phyloP scores from a whole-genome alignment of 2,888 invertebrate species.

The Aphrophora alni region DNA sequence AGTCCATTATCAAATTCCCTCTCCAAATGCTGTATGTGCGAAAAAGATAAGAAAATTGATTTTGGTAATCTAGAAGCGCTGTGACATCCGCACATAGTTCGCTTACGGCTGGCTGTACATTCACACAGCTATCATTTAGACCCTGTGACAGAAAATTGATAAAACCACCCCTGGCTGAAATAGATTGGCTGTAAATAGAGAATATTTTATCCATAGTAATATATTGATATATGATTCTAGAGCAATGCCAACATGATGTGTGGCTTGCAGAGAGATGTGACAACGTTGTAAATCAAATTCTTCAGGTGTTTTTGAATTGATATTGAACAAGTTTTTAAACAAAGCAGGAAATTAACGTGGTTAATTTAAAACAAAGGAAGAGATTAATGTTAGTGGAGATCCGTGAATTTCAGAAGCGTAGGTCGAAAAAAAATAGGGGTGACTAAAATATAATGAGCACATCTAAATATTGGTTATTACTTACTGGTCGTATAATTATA shows the following conservation, averaged over 20 bases:
- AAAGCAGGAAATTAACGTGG: no score
- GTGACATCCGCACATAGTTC: not conserved
- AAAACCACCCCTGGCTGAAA: not conserved
- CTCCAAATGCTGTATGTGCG: not conserved
- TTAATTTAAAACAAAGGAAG: no score
- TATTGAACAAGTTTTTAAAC: no score
- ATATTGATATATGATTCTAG: not conserved
- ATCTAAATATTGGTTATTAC: no score
- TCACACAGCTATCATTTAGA: not conserved
- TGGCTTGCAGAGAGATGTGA: not conserved
- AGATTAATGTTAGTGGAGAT: no score
- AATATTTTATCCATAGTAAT: not conserved
- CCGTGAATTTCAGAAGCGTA: no score
- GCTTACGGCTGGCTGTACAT: not conserved
- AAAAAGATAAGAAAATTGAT: not conserved
- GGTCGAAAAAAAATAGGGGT: no score
- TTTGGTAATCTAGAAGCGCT: not conserved
- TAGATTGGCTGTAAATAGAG: not conserved
- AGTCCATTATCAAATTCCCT: no score
- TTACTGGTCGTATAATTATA: no score
- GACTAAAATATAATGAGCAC: no score
- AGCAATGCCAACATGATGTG: not conserved
- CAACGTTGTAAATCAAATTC: not conserved
- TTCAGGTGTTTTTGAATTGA: no score
- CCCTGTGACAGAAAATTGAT: not conserved